Base-by-base conservation (phyloP, 1,140 invertebrate species). In the Temnothorax curvispinosus region DNA sequence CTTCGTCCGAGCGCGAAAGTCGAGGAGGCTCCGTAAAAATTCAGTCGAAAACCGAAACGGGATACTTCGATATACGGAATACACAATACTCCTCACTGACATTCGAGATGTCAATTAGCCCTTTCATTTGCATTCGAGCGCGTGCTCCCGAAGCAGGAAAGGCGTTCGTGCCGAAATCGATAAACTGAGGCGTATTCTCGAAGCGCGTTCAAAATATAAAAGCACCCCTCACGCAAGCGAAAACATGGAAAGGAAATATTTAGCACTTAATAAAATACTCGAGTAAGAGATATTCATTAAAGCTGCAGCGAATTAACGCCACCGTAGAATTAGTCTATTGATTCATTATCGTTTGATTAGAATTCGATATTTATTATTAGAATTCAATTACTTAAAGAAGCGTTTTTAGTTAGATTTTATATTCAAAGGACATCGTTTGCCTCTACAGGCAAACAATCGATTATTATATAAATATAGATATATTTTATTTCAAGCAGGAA, bases 131-230 rank as follows among this genome's bases (percentile, higher is more conserved):
- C 52, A 38, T 75, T 75, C 38, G 32, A 74, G 13, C 60, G 32
- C 41, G 27, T 35, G 77, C n/a, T 27, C 27, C 21, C 27, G 35
- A 56, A 32, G 18, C 41, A 35, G 54, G 4, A 60, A 35, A 74
- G 52, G 11, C 41, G 18, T 27, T 38, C 35, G n/a, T 71, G 78
- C 41, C 15, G 58, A 84, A 60, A 74, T 84, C 80, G 47, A 82
- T 38, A 60, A 62, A 74, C 69, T 47, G 32, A 13, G 27, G 21
- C 38, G 67, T 35, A 82, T 50, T 84, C 18, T 84, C n/a, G 8
- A 62, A 50, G 18, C 13, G 13, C 13, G 18, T n/a, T 74, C 5
- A 47, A 15, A 72, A 67, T 41, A 18, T 15, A 21, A 18, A 18
- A 15, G 7, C 32, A 13, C 11, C 11, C 21, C 52, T 21, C 7